A percentile compares a stretch with the other conserved stretches of the same genome.
phyloP scores from a whole-genome alignment of 1,140 invertebrate genomes.

The Caenorhabditis latens region DNA sequence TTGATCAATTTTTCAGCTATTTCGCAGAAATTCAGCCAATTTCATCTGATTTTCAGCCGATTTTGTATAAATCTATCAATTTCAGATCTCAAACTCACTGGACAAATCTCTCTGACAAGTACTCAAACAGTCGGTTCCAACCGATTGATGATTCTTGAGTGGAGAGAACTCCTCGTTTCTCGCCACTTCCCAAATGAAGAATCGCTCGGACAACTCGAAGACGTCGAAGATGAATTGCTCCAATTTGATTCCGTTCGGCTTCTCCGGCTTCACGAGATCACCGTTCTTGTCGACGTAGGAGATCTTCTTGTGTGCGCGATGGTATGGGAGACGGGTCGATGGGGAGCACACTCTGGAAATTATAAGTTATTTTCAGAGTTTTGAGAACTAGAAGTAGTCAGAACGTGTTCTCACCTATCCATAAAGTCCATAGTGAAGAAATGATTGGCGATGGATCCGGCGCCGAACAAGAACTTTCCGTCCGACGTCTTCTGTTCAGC shows the following conservation, averaged over 20 bases:
- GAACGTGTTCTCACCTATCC: conserved; percentile 68
- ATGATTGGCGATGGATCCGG: conserved; percentile 98
- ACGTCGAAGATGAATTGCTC: conserved; percentile 99
- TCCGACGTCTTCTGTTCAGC: conserved; percentile 85
- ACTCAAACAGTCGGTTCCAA: conserved; percentile 58
- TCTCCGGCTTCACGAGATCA: conserved; percentile 85
- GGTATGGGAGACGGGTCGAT: conserved; percentile 83
- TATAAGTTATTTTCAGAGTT: too few species aligned
- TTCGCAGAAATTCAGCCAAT: too few species aligned
- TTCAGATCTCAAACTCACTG: conserved; percentile 21
- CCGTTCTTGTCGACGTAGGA: conserved; percentile 86
- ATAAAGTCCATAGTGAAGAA: conserved; percentile 93
- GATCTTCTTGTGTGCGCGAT: conserved; percentile 98
- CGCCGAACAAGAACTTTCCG: conserved; percentile 84
- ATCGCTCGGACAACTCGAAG: conserved; percentile 88
- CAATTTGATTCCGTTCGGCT: conserved; percentile 96
- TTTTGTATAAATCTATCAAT: too few species aligned
- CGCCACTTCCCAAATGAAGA: conserved; percentile 76
- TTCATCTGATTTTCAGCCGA: not conserved
- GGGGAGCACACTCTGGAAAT: conserved; percentile 47
- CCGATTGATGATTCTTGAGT: conserved; percentile 90
- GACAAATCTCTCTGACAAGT: conserved; percentile 20
- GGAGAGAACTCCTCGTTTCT: conserved; percentile 95
- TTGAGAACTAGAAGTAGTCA: too few species aligned
- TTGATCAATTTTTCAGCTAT: too few species aligned